Base-by-base conservation (phyloP, 1,140 invertebrate genomes). In the Meloidogyne chitwoodi region DNA sequence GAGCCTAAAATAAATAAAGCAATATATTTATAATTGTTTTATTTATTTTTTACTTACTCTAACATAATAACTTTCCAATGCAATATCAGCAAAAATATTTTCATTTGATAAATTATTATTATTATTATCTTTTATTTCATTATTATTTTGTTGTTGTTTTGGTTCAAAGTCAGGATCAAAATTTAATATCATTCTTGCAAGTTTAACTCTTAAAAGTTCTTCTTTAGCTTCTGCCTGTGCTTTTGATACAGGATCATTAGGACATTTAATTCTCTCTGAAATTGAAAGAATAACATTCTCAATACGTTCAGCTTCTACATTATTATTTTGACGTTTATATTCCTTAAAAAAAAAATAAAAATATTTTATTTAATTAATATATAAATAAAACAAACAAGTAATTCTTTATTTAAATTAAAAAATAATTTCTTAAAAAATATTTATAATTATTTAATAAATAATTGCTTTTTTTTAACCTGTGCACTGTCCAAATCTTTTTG, bases 141-240 rank as follows among this genome's bases (percentile, higher is more conserved):
- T 74, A 29, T 2, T 31, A 74, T 64, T 70, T 65, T 65, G 1
- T 44, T 26, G 56, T 63, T 10, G 22, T 56, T 24, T 26, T n/a
- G 27, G 24, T 14, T 74, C 65, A 62, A 27, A 65, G 63, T 56
- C 41, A n/a, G 66, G 75, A 29, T 83, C 75, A 12, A 85, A 70
- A 68, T 87, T 87, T 19, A 85, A 64, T 38, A 85, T 85, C 77
- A 82, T 82, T 72, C 85, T 75, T 6, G 84, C 85, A 19, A 86
- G 73, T 16, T 79, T 73, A 65, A 81, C 78, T 48, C 84, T 76
- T 29, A 87, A 64, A 44, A 87, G 63, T 64, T 86, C 84, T 72
- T 86, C 85, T 67, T 76, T 87, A 14, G 76, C 84, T 48, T 85
- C 75, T 26, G 80, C 83, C 27, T 86, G 84, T 16, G 85, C 84